These are phyloP conservation scores for Cydia splendana DNA, from an alignment of 1,140 invertebrate genomes.

Conservation along the genomic window DNA sequence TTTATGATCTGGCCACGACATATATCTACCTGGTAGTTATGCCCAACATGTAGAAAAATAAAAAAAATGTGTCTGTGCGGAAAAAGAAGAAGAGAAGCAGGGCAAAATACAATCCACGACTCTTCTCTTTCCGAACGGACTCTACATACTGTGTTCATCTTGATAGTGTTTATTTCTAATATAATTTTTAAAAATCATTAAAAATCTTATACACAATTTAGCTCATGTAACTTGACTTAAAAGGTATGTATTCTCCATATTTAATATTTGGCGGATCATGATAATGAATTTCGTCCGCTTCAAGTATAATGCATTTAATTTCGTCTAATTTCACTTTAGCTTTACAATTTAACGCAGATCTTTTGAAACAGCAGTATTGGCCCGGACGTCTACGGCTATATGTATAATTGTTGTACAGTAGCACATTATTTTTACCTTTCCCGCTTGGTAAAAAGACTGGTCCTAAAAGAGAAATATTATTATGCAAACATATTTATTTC, in stretches of 20 bases:
- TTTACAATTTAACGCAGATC: background rate
- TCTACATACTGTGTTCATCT: too few relatives aligned
- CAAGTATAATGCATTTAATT: background rate
- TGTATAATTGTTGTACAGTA: background rate
- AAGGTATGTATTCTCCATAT: background rate
- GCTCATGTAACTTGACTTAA: background rate
- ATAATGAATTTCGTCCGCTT: background rate
- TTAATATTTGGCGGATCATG: constrained; percentile 24
- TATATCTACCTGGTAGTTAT: too few relatives aligned
- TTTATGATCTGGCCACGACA: too few relatives aligned
- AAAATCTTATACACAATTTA: background rate
- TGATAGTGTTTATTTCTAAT: background rate
- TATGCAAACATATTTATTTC: too few relatives aligned
- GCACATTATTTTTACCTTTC: background rate
- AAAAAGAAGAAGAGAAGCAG: too few relatives aligned
- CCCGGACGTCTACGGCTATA: background rate
- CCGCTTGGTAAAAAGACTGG: background rate
- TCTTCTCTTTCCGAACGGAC: too few relatives aligned
- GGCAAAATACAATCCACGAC: too few relatives aligned
- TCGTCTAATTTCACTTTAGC: constrained; percentile 32
- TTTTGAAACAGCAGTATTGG: constrained; percentile 29
- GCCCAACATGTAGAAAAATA: too few relatives aligned
- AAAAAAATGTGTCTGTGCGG: too few relatives aligned
- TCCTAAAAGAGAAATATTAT: background rate
- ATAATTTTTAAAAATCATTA: background rate